Evolutionary conservation across 1,140 invertebrate genomes (phyloP).

Genomic region (Pararge aegeria): DNA sequence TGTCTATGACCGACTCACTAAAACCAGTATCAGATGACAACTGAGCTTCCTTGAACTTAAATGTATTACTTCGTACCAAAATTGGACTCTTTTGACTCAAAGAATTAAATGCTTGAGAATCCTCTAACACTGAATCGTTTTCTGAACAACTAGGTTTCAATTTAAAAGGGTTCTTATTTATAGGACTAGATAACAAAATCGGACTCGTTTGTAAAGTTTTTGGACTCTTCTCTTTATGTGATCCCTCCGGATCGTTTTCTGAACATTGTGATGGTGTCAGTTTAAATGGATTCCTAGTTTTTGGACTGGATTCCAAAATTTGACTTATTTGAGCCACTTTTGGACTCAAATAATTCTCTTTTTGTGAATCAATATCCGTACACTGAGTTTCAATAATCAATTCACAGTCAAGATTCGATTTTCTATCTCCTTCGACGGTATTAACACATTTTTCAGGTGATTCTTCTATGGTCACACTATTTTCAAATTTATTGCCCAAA

Average conservation of each 20-base stretch:
- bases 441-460: conserved; percentile 41
- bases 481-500: conserved; percentile 9
- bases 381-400: conserved; percentile 32
- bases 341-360: conserved; percentile 17
- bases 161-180: neutral
- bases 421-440: conserved; percentile 4
- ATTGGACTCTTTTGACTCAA: conserved; percentile 42
- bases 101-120: neutral
- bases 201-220: neutral
- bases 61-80: conserved; percentile 26
- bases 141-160: conserved; percentile 11
- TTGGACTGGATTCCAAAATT: neutral
- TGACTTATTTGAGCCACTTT: neutral
- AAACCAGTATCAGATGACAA: conserved; percentile 25
- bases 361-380: conserved; percentile 29
- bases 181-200: neutral
- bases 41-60: conserved; percentile 27
- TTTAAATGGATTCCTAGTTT: conserved; percentile 1
- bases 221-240: conserved; percentile 44
- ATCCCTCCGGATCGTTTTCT: conserved; percentile 33
- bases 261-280: neutral
- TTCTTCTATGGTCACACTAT: conserved; percentile 39
- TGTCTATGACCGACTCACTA: conserved; percentile 60
- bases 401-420: neutral
- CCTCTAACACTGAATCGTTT: conserved; percentile 1